A percentile compares a stretch with the other conserved stretches of the same genome.
These are phyloP conservation scores for Gambelia wislizenii DNA, from an alignment of 2,797 vertebrate species.

Conservation along the genomic window DNA sequence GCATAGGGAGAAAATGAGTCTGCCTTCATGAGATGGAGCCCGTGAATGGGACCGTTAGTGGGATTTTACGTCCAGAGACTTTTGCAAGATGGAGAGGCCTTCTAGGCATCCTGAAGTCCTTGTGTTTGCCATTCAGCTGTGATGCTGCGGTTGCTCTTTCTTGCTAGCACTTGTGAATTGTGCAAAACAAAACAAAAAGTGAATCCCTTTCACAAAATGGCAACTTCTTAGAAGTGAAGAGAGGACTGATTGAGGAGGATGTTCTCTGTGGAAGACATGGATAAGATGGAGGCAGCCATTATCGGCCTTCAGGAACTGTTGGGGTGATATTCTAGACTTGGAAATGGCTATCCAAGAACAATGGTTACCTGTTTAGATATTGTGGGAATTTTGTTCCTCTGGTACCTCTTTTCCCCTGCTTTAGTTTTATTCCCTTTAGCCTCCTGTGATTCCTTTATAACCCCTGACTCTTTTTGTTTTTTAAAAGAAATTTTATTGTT, in stretches of 20 bases:
- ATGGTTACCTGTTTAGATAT: conserved; percentile 74
- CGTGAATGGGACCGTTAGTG: conserved; percentile 69
- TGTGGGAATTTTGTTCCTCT: conserved; percentile 76
- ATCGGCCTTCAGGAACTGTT: conserved; percentile 59
- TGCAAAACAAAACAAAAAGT: conserved; percentile 18
- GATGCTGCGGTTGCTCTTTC: conserved; percentile 68
- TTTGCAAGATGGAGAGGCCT: conserved; percentile 64
- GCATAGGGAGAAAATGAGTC: conserved; percentile 60
- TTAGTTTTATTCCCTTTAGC: conserved; percentile 57
- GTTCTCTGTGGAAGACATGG: conserved; percentile 66
- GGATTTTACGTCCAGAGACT: conserved; percentile 72
- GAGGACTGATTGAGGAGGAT: conserved; percentile 55
- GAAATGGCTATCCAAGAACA: conserved; percentile 70
- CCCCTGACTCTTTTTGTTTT: conserved; percentile 30
- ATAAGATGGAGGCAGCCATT: conserved; percentile 64
- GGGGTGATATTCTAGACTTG: conserved; percentile 63
- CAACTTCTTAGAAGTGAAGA: conserved; percentile 46
- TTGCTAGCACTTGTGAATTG: conserved; percentile 75
- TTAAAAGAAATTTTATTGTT: conserved; percentile 72
- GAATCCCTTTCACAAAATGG: conserved; percentile 44
- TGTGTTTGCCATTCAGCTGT: conserved; percentile 58
- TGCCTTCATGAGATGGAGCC: conserved; percentile 69
- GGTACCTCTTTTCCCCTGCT: conserved; percentile 73
- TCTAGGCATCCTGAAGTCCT: conserved; percentile 67
- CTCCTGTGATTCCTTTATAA: conserved; percentile 25